phyloP scores from a whole-genome alignment of 2,797 vertebrate species.

The Acrossocheilus wenchowensis region DNA sequence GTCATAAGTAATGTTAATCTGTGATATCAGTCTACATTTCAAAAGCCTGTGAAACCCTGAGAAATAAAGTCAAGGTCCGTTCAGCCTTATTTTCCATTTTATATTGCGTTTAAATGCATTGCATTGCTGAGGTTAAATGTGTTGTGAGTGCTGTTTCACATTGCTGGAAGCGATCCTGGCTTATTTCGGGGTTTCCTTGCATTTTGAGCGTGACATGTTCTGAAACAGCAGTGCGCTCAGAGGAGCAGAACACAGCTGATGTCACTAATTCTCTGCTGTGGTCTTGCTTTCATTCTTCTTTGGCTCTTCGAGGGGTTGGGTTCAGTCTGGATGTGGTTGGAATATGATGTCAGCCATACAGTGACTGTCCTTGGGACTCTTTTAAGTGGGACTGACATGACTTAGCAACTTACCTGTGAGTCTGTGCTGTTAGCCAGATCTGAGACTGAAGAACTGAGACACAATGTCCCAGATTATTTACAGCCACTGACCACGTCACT shows the following conservation, averaged over 20 bases:
- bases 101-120: not conserved
- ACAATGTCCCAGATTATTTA: conserved; percentile 44
- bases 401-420: conserved; percentile 29
- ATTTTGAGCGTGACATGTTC: not conserved
- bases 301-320: not conserved
- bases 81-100: not conserved
- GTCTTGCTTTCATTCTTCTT: not conserved
- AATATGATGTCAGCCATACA: not conserved
- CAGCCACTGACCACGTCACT: conserved; percentile 32
- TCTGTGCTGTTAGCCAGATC: conserved; percentile 1
- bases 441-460: conserved; percentile 26
- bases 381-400: conserved; percentile 7
- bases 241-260: conserved; percentile 1
- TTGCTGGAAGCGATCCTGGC: conserved; percentile 16
- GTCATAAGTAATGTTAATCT: not conserved
- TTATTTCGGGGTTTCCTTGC: conserved; percentile 10
- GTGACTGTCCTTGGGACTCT: not conserved
- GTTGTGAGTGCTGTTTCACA: conserved; percentile 3
- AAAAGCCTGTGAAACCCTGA: not conserved
- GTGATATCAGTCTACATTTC: not conserved
- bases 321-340: not conserved
- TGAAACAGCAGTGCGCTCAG: not conserved
- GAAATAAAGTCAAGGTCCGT: not conserved
- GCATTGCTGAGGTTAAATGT: conserved; percentile 5
- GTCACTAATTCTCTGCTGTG: conserved; percentile 23